A percentile compares a stretch with the other conserved stretches of the same genome.
Evolutionary conservation across 1,140 invertebrate genomes (phyloP).

Genomic region (Ceratosolen fusciceps): DNA sequence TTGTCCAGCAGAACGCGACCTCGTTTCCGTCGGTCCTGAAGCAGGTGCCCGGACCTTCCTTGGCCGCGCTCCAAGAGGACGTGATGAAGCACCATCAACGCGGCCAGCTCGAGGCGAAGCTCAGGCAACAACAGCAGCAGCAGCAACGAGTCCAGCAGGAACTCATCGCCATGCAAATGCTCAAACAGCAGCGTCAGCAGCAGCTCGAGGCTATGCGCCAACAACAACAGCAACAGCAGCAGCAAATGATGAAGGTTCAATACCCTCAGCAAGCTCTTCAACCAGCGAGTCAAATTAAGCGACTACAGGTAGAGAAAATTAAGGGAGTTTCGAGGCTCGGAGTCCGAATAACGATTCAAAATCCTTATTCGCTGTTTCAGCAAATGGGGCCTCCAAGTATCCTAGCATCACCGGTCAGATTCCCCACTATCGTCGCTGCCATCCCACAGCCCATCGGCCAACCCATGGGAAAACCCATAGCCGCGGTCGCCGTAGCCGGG

Average conservation of each 20-base stretch:
- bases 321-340: too few species aligned
- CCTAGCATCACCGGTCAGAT: conserved; percentile 42
- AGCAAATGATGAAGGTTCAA: conserved; percentile 21
- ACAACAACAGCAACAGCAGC: conserved; percentile 48
- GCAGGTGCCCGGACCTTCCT: conserved; percentile 57
- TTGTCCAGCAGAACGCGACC: conserved; percentile 64
- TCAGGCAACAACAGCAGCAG: conserved; percentile 59
- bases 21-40: conserved; percentile 7
- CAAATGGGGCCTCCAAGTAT: conserved; percentile 35
- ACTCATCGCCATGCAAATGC: too few species aligned
- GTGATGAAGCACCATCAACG: conserved; percentile 60
- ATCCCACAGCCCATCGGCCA: conserved; percentile 50
- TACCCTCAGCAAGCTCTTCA: conserved; percentile 58
- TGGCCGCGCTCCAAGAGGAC: conserved; percentile 64
- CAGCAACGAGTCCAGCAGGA: conserved; percentile 56
- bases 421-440: conserved; percentile 53
- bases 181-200: conserved; percentile 63
- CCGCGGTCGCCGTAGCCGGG: conserved; percentile 36
- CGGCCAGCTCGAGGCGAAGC: conserved; percentile 63
- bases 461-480: conserved; percentile 30
- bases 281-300: conserved; percentile 61
- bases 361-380: too few species aligned
- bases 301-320: conserved; percentile 60
- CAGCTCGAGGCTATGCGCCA: conserved; percentile 57
- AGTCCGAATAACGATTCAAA: too few species aligned